Conservation (phyloP, 2,888 invertebrate species). For the Drosophila fungiperda region DNA sequence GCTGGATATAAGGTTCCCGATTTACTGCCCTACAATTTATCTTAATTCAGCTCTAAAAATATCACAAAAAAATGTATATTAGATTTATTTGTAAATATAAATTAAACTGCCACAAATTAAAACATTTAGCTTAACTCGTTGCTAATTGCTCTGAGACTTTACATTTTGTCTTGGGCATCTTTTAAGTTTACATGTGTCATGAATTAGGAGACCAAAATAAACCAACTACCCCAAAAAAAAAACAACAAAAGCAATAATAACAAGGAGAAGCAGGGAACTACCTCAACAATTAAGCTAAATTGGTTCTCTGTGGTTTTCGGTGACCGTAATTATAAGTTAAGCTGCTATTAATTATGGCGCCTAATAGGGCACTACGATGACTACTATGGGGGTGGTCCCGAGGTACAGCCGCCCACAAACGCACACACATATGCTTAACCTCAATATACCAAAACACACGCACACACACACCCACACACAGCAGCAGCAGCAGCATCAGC, state of each 20-base stretch:
- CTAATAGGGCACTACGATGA: slow-evolving; percentile 49
- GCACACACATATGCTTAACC: slow-evolving; percentile 49
- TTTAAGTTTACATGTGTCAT: slow-evolving; percentile 46
- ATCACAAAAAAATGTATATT: neutral
- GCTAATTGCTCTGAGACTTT: slow-evolving; percentile 36
- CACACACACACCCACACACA: slow-evolving; percentile 4
- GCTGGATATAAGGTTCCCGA: neutral
- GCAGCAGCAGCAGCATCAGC: slow-evolving; percentile 4
- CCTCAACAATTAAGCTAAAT: slow-evolving; percentile 81
- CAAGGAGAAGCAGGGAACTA: slow-evolving; percentile 27
- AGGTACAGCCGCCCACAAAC: slow-evolving; percentile 8
- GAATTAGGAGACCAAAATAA: slow-evolving; percentile 1
- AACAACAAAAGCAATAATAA: slow-evolving; percentile 23
- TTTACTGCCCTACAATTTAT: neutral
- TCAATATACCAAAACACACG: slow-evolving; percentile 26
- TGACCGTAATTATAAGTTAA: slow-evolving; percentile 82
- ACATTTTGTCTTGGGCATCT: slow-evolving; percentile 8
- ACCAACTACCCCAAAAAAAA: slow-evolving; percentile 12
- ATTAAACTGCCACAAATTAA: neutral
- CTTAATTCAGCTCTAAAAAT: neutral
- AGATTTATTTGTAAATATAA: neutral
- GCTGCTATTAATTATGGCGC: slow-evolving; percentile 82
- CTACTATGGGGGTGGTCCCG: slow-evolving; percentile 3
- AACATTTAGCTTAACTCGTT: neutral
- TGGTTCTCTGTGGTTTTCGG: slow-evolving; percentile 73